Evolutionary conservation across 23 tunicate species (phyloP).

Genomic region (Diplosoma virens): DNA sequence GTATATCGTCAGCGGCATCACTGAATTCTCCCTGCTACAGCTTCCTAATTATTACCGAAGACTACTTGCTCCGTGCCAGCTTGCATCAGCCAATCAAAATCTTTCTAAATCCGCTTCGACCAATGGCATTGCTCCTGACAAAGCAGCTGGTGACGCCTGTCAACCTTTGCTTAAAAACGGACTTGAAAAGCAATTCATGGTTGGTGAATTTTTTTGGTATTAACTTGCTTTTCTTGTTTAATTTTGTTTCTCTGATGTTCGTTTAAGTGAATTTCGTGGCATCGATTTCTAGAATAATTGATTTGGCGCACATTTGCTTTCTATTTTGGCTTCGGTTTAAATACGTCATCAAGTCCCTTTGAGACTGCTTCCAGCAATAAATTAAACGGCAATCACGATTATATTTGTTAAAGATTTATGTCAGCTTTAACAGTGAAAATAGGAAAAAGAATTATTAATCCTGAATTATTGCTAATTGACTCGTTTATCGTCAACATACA

Average conservation of each 20-base stretch:
- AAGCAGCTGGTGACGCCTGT: constrained; percentile 19
- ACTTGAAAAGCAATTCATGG: constrained; percentile 81
- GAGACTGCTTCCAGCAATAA: no score
- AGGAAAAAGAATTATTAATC: no score
- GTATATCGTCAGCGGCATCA: constrained; percentile 63
- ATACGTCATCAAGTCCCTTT: no score
- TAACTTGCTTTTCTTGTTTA: not conserved
- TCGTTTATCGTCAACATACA: no score
- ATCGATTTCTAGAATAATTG: no score
- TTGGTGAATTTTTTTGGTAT: not conserved
- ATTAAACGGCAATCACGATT: no score
- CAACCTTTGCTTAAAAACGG: constrained; percentile 2
- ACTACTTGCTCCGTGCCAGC: not conserved
- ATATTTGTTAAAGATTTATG: no score
- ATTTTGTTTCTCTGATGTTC: not conserved
- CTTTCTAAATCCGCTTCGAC: no score
- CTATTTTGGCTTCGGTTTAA: not conserved
- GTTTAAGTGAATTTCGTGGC: not conserved
- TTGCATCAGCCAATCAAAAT: no score
- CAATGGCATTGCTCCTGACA: not conserved
- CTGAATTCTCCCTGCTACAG: constrained; percentile 48
- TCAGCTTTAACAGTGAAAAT: no score
- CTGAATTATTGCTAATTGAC: no score
- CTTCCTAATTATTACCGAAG: constrained; percentile 38
- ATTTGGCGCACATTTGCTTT: no score